These are phyloP conservation scores for Scomber colias DNA, from an alignment of 2,113 vertebrate genomes.

Conservation along the genomic window DNA sequence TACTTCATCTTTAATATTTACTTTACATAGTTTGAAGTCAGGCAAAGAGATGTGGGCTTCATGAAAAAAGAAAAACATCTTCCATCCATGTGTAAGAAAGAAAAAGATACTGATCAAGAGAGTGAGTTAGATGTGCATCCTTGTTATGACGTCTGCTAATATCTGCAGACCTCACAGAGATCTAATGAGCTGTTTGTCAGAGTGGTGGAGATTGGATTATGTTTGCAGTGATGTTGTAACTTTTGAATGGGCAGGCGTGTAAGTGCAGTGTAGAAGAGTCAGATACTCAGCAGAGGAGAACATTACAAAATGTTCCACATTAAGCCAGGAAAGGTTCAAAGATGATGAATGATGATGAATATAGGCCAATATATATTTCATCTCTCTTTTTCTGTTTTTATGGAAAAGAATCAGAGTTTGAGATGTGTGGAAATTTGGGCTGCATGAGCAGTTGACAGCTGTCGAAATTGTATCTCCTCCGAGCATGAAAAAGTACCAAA, in stretches of 20 bases:
- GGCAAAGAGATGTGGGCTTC: constrained; percentile 4
- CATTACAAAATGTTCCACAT: not conserved
- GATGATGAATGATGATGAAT: not conserved
- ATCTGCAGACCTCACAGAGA: not conserved
- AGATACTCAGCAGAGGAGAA: not conserved
- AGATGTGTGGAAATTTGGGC: constrained; percentile 17
- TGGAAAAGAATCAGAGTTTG: not conserved
- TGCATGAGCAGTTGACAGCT: constrained; percentile 4
- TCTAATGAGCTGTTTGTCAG: constrained; percentile 26
- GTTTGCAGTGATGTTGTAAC: constrained; percentile 11
- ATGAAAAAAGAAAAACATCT: constrained; percentile 9
- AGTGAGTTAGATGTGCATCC: not conserved
- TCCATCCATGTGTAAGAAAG: not conserved
- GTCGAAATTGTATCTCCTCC: constrained; percentile 1
- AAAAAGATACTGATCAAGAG: not conserved
- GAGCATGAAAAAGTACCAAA: constrained; percentile 9
- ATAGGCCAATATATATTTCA: constrained; percentile 1
- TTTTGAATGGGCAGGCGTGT: not conserved
- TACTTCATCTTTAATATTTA: constrained; percentile 5
- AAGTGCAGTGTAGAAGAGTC: not conserved
- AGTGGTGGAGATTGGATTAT: constrained; percentile 32
- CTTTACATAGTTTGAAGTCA: not conserved
- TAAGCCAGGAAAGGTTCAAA: not conserved
- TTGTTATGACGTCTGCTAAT: not conserved
- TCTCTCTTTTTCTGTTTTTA: not conserved